Evolutionary conservation across 2,797 vertebrate species (phyloP).

Genomic region (Australoheros facetus): DNA sequence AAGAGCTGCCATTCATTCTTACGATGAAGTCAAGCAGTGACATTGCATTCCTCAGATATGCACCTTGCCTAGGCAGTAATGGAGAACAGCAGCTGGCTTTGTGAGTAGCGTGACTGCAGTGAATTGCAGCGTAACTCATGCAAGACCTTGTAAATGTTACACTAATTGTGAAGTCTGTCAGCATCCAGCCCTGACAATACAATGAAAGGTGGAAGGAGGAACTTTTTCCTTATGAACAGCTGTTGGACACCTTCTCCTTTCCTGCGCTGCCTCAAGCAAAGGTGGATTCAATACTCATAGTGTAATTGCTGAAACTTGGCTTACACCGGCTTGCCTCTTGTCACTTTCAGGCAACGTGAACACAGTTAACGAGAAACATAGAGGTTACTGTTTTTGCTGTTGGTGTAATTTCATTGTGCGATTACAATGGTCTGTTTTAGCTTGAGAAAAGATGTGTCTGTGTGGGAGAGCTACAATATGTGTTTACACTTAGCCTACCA

Average conservation of each 20-base stretch:
- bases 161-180: constrained; percentile 75
- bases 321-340: constrained; percentile 33
- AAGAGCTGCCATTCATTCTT: constrained; percentile 26
- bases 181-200: constrained; percentile 62
- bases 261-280: constrained; percentile 55
- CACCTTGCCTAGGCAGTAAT: constrained; percentile 61
- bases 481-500: constrained; percentile 6
- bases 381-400: constrained; percentile 27
- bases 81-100: constrained; percentile 70
- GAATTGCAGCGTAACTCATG: constrained; percentile 64
- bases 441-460: constrained; percentile 18
- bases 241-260: constrained; percentile 49
- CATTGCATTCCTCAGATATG: constrained; percentile 48
- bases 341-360: constrained; percentile 56
- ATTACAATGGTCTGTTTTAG: constrained; percentile 39
- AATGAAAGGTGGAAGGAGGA: constrained; percentile 53
- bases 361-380: constrained; percentile 52
- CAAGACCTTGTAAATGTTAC: constrained; percentile 74
- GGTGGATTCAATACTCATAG: constrained; percentile 42
- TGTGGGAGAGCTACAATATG: constrained; percentile 15
- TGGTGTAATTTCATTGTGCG: constrained; percentile 30
- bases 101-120: constrained; percentile 71
- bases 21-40: constrained; percentile 25
- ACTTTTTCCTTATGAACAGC: constrained; percentile 60
- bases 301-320: constrained; percentile 41